A percentile compares a stretch with the other conserved stretches of the same genome.
phyloP scores from a whole-genome alignment of 2,888 invertebrate genomes.

The Podabrus alpinus region DNA sequence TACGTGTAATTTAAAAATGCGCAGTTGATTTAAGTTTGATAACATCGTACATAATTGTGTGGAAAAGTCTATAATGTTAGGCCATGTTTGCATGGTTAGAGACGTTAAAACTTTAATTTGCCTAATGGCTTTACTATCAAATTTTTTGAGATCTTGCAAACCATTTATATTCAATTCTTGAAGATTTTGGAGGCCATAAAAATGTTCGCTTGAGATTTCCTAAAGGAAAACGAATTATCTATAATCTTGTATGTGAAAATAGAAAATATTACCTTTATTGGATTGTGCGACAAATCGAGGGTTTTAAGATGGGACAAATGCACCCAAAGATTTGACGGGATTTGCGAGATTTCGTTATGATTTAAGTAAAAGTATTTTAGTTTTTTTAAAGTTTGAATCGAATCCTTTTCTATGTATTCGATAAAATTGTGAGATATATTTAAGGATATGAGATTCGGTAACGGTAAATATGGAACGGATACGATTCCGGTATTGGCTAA shows the following conservation, averaged over 20 bases:
- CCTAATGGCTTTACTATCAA: constrained; percentile 76
- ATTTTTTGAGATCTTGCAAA: constrained; percentile 71
- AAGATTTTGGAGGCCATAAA: constrained; percentile 70
- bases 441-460: constrained; percentile 77
- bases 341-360: constrained; percentile 74
- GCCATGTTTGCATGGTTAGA: constrained; percentile 74
- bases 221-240: constrained; percentile 47
- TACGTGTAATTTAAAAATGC: constrained; percentile 76
- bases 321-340: constrained; percentile 77
- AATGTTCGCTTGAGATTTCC: constrained; percentile 72
- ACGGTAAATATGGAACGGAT: constrained; percentile 74
- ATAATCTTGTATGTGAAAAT: constrained; percentile 1
- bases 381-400: constrained; percentile 71
- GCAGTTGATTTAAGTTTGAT: constrained; percentile 71
- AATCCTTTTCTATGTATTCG: constrained; percentile 68
- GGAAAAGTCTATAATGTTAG: constrained; percentile 67
- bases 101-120: constrained; percentile 73
- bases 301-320: constrained; percentile 72
- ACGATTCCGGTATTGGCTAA: constrained; percentile 78
- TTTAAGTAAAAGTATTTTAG: constrained; percentile 77
- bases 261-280: constrained; percentile 62
- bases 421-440: constrained; percentile 82
- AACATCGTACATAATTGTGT: constrained; percentile 72
- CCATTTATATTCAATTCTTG: constrained; percentile 77
- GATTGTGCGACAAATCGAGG: constrained; percentile 82